Conservation (phyloP, 1,140 invertebrate species). For the Atta cephalotes region DNA sequence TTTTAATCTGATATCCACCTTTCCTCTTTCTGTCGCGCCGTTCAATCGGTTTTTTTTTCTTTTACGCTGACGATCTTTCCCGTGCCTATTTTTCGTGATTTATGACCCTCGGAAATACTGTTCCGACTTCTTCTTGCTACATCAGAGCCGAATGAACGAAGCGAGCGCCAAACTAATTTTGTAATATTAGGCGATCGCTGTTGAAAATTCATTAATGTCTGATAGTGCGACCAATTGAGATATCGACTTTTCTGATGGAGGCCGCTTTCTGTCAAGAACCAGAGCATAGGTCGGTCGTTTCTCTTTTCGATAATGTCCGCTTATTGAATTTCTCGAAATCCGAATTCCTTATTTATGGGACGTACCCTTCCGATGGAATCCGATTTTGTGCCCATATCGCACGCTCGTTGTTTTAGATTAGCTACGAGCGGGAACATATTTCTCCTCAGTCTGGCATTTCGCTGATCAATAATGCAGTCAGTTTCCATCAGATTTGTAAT, state of each 20-base stretch:
- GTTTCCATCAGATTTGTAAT: constrained; percentile 46
- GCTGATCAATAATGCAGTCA: constrained; percentile 28
- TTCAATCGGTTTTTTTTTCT: constrained; percentile 57
- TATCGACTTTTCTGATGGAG: constrained; percentile 69
- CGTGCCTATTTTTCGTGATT: constrained; percentile 81
- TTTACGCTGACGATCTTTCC: constrained; percentile 9
- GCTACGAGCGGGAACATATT: constrained; percentile 37
- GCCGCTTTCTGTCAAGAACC: constrained; percentile 59
- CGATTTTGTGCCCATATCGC: constrained; percentile 56
- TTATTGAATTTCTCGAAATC: constrained; percentile 75
- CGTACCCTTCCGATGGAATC: constrained; percentile 39
- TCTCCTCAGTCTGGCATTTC: constrained; percentile 36
- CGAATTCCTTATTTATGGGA: constrained; percentile 67
- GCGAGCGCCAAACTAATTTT: constrained; percentile 78
- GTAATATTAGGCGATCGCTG: constrained; percentile 76
- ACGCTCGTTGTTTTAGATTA: constrained; percentile 63
- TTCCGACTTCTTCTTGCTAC: constrained; percentile 69
- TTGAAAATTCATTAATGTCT: constrained; percentile 80
- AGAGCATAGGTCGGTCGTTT: constrained; percentile 67
- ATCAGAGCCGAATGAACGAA: constrained; percentile 70
- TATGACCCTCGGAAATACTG: constrained; percentile 78
- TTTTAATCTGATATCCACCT: constrained; percentile 69
- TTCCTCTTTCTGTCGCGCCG: constrained; percentile 48
- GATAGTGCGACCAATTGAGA: constrained; percentile 79
- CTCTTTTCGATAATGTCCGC: constrained; percentile 71